Evolutionary conservation across 2,113 vertebrate species (phyloP).

Genomic region (Ursus arctos): DNA sequence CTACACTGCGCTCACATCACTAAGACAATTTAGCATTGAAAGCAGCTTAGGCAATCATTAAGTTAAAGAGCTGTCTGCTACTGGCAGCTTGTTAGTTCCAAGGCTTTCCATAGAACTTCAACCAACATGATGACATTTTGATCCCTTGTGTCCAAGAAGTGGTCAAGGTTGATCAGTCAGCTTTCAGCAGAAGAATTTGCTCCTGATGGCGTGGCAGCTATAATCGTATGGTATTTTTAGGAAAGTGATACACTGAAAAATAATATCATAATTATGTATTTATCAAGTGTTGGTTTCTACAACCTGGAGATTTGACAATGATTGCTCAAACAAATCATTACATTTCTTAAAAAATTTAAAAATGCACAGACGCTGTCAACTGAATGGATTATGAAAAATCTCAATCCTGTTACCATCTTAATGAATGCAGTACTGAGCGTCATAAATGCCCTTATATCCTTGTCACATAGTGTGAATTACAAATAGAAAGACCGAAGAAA

Average conservation of each 20-base stretch:
- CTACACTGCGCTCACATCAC: neutral
- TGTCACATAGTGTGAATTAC: conserved; percentile 36
- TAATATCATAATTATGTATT: conserved; percentile 76
- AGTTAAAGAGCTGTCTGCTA: conserved; percentile 32
- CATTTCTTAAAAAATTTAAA: conserved; percentile 73
- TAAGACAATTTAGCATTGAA: neutral
- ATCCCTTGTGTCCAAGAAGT: neutral
- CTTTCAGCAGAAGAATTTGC: neutral
- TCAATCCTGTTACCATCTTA: conserved; percentile 68
- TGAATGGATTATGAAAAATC: conserved; percentile 57
- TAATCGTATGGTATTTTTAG: conserved; percentile 4
- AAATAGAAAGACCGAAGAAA: conserved; percentile 38
- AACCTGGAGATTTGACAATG: conserved; percentile 66
- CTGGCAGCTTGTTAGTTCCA: neutral
- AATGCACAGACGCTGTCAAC: conserved; percentile 42
- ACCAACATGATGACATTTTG: neutral
- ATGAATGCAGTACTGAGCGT: neutral
- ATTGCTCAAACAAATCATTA: conserved; percentile 70
- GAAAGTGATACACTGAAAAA: conserved; percentile 69
- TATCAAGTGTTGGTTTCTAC: conserved; percentile 70
- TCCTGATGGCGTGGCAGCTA: neutral
- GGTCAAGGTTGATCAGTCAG: neutral
- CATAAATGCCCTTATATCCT: conserved; percentile 1
- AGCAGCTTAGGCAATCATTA: neutral
- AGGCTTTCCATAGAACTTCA: conserved; percentile 59